Evolutionary conservation across 2,113 vertebrate genomes (phyloP).

Genomic region (Chrysochloris asiatica): DNA sequence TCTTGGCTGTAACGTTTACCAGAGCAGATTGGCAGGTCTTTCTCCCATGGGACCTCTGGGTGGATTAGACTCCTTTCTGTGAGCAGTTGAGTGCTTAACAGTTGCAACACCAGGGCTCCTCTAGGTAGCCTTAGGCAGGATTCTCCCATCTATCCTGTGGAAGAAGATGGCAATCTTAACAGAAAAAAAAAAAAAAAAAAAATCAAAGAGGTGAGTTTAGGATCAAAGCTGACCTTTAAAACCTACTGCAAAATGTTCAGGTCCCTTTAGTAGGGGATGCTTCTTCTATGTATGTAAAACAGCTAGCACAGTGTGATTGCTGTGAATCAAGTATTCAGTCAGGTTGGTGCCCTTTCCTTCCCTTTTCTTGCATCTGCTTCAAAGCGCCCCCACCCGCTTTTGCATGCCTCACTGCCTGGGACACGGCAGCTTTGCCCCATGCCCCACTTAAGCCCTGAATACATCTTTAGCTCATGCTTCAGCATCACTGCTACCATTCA

Average conservation of each 20-base stretch:
- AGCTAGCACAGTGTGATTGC: background rate
- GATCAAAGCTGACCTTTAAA: background rate
- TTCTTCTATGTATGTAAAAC: conserved; percentile 20
- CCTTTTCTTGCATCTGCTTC: conserved; percentile 31
- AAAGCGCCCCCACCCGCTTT: background rate
- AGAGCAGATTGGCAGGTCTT: background rate
- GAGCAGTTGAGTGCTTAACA: background rate
- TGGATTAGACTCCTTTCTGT: background rate
- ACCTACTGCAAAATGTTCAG: background rate
- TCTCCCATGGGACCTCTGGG: background rate
- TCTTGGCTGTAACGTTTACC: background rate
- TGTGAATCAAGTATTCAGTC: background rate
- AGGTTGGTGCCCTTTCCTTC: background rate
- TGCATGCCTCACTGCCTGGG: conserved; percentile 30
- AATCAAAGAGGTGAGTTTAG: background rate
- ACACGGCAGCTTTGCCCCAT: background rate
- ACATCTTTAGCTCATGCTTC: background rate
- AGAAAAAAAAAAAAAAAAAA: background rate
- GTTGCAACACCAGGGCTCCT: background rate
- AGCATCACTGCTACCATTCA: background rate
- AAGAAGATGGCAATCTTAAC: background rate
- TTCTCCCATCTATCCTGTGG: background rate
- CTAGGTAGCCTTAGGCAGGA: background rate
- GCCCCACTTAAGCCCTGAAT: background rate
- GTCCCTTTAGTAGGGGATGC: background rate